Base-by-base conservation (phyloP, 2,113 vertebrate species). In the Myotis davidii region DNA sequence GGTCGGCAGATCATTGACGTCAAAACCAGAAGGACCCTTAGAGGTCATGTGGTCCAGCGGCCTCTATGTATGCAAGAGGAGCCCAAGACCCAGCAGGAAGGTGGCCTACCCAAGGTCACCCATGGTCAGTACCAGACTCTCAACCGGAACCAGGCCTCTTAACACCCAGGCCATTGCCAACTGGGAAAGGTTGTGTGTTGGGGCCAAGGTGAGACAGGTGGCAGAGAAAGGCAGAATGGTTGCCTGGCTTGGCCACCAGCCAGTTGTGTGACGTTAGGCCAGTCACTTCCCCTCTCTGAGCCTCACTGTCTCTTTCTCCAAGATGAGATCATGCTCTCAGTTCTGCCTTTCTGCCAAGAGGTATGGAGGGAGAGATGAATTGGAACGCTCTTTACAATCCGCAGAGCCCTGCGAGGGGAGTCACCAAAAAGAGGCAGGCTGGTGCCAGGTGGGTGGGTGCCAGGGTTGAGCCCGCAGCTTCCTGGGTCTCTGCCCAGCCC, bases 231-330 rank as follows among this genome's bases (percentile, higher is more conserved):
- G 50, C 54, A 65, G 65, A 67, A 67, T 39, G 73, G 12, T 83
- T 86, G 56, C 67, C 81, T 42, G 23, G 34, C 54, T 76, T 39
- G 90, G 79, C 87, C 84, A 50, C 59, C 82, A 73, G 14, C 87
- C 90, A 94, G 87, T 87, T 73, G 59, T 54, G 96, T 86, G 52
- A 93, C 96, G 87, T 96, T 97, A 95, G 81, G 32, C 76, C 61
- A 70, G 65, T 94, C 70, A 72, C n/a, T 72, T 70, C 59, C n/a
- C 34, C 52, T 70, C 59, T 86, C 90, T 78, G 82, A 83, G 25
- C 61, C 69, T 90, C 52, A 1, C 20, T 37, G 27, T 73, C 52
- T 76, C 82, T 77, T 83, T 77, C 86, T 69, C 82, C 70, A 74
- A 65, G 81, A 39, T 23, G 59, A 93, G 81, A 18, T 67, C 27